Conservation (phyloP, 2,797 vertebrate species). For the Allochrocebus solatus region DNA sequence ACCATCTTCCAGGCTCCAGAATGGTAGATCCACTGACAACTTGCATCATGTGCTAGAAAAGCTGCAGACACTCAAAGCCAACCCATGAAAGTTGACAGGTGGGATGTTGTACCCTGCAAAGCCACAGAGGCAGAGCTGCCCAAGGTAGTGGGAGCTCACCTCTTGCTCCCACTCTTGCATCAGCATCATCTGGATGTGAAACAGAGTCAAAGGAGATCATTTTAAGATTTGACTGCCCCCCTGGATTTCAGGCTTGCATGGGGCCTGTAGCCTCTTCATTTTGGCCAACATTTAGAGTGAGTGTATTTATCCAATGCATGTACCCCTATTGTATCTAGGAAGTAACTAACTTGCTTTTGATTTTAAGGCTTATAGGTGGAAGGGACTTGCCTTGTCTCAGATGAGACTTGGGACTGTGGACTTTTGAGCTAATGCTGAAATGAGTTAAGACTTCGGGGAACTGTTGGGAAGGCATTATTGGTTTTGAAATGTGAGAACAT, state of each 20-base stretch:
- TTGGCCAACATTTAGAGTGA: not conserved
- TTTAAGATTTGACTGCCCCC: not conserved
- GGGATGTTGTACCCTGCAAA: not conserved
- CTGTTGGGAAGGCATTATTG: not conserved
- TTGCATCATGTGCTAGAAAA: not conserved
- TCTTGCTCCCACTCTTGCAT: not conserved
- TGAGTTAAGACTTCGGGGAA: not conserved
- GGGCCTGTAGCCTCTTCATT: not conserved
- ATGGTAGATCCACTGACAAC: not conserved
- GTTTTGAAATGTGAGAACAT: not conserved
- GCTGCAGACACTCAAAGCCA: not conserved
- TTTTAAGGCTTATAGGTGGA: not conserved
- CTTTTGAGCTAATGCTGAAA: not conserved
- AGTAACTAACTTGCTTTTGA: not conserved
- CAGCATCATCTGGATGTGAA: not conserved
- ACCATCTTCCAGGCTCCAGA: not conserved
- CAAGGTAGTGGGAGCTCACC: not conserved
- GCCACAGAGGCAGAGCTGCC: not conserved
- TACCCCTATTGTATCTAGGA: not conserved
- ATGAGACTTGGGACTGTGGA: not conserved
- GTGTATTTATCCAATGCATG: not conserved
- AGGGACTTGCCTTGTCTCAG: not conserved
- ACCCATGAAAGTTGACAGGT: not conserved
- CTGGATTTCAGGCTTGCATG: not conserved
- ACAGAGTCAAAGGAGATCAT: not conserved